Conservation (phyloP, 1,140 invertebrate species). For the Gonatopus flavifemur region DNA sequence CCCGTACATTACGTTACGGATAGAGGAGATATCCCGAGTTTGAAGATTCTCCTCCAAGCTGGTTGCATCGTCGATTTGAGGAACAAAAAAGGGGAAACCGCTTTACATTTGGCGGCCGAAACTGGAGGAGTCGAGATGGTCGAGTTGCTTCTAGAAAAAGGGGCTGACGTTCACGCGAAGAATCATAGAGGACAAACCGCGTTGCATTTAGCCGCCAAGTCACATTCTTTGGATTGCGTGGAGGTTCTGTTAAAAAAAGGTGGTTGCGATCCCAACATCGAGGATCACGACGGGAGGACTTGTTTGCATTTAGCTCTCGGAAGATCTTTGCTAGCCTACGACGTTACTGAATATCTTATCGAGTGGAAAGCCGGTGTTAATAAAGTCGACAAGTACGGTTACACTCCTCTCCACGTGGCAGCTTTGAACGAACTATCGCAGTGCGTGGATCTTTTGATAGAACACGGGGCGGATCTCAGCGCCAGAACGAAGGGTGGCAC, state of each 20-base stretch:
- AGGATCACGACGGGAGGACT: conserved; percentile 76
- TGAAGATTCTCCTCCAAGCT: conserved; percentile 69
- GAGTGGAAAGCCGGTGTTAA: conserved; percentile 81
- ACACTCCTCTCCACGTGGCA: conserved; percentile 85
- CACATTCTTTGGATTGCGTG: conserved; percentile 76
- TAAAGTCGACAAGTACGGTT: conserved; percentile 83
- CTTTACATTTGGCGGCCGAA: conserved; percentile 79
- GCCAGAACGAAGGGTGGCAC: conserved; percentile 81
- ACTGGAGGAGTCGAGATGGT: conserved; percentile 75
- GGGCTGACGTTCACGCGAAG: conserved; percentile 69
- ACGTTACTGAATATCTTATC: conserved; percentile 74
- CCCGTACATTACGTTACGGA: conserved; percentile 78
- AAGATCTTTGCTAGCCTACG: conserved; percentile 72
- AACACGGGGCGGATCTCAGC: conserved; percentile 81
- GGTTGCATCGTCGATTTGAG: conserved; percentile 62
- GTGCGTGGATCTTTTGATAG: conserved; percentile 79
- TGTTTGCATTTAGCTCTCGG: conserved; percentile 77
- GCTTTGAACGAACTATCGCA: conserved; percentile 81
- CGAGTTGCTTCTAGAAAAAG: conserved; percentile 69
- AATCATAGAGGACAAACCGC: conserved; percentile 78
- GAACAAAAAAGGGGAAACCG: conserved; percentile 68
- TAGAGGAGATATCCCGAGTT: conserved; percentile 69
- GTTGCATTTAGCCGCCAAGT: conserved; percentile 74
- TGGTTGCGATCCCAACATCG: conserved; percentile 71
- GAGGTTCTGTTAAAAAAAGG: conserved; percentile 72